phyloP scores from a whole-genome alignment of 2,113 vertebrate species.

The Pseudonaja textilis region DNA sequence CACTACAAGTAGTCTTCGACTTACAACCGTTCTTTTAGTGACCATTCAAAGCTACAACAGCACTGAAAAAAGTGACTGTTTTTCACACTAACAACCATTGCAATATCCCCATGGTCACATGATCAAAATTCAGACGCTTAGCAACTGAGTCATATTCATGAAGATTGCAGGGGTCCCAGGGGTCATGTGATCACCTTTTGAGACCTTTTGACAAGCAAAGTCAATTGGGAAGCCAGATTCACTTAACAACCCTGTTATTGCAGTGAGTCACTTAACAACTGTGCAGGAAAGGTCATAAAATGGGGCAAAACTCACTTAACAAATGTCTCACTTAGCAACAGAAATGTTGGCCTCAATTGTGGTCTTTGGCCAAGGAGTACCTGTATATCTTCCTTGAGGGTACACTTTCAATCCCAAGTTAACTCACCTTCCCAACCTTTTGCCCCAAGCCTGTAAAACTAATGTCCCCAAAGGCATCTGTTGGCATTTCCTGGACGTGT shows the following conservation, averaged over 20 bases:
- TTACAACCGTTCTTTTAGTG: neutral
- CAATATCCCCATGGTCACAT: neutral
- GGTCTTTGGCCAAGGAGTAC: neutral
- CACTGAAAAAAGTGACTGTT: neutral
- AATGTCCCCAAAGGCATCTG: conserved; percentile 90
- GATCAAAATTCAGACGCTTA: neutral
- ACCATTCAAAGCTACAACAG: neutral
- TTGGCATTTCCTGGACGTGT: conserved; percentile 80
- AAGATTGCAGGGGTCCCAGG: neutral
- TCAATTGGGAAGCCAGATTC: neutral
- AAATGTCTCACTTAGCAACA: neutral
- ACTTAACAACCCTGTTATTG: neutral
- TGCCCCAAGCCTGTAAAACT: conserved; percentile 79
- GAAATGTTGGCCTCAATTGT: neutral
- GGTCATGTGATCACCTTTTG: neutral
- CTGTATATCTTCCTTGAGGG: neutral
- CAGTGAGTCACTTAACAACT: neutral
- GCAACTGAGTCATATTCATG: neutral
- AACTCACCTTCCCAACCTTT: conserved; percentile 80
- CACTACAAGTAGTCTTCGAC: neutral
- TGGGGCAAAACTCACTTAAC: neutral
- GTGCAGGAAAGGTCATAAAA: neutral
- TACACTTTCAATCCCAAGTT: rapidly evolving
- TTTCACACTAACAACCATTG: neutral
- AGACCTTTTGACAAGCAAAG: neutral